Percentiles rank a stretch among this genome's conserved stretches.
Conservation (phyloP, 2,888 invertebrate species). For the Volucella inflata region DNA sequence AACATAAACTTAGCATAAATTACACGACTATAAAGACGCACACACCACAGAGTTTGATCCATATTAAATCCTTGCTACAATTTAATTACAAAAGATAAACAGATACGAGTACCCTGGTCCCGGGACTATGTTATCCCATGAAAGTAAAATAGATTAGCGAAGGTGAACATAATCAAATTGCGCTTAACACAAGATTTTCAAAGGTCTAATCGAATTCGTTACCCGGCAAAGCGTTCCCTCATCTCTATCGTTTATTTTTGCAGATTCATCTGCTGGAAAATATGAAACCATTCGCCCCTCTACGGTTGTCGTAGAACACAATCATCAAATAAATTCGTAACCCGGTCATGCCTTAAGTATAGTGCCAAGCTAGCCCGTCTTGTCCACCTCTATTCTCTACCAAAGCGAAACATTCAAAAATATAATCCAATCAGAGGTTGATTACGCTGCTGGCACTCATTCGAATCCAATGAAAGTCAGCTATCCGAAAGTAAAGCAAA, state of each 20-base stretch:
- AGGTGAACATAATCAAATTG: conserved; percentile 25
- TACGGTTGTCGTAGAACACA: conserved; percentile 2
- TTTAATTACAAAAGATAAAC: conserved; percentile 59
- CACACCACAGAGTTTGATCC: conserved; percentile 63
- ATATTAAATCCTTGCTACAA: conserved; percentile 63
- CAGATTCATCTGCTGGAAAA: background rate
- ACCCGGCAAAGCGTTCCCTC: background rate
- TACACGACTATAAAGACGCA: conserved; percentile 21
- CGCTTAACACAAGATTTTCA: conserved; percentile 20
- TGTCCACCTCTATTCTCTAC: background rate
- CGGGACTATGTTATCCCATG: conserved; percentile 15
- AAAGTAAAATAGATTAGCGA: conserved; percentile 30
- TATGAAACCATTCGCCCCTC: background rate
- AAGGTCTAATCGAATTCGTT: background rate
- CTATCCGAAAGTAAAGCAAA: conserved; percentile 39
- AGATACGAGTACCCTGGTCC: background rate
- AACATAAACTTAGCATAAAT: conserved; percentile 52
- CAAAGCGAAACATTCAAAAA: conserved; percentile 51
- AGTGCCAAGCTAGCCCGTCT: background rate
- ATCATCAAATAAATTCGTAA: conserved; percentile 20
- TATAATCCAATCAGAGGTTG: conserved; percentile 44
- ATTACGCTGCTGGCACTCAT: conserved; percentile 31
- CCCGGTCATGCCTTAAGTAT: conserved; percentile 37
- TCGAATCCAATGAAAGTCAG: conserved; percentile 62
- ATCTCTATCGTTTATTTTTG: background rate